Conservation (phyloP, 2,797 vertebrate species). For the Neosilurus hyrtlii region DNA sequence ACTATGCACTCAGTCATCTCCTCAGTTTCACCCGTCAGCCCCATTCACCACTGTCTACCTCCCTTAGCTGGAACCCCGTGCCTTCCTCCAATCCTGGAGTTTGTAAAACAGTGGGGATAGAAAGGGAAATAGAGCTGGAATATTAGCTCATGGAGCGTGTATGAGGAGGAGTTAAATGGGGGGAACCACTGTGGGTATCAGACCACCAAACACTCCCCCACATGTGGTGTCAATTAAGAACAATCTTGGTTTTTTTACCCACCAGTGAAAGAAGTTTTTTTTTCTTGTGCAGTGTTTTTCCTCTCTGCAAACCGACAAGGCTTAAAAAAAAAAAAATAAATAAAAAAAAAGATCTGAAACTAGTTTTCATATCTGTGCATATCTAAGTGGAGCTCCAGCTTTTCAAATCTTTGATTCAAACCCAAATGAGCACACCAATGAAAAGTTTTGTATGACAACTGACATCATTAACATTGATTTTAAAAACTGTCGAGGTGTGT, state of each 20-base stretch:
- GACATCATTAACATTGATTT: not conserved
- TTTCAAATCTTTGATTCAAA: conserved; percentile 26
- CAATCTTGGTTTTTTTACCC: conserved; percentile 82
- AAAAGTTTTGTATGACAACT: conserved; percentile 5
- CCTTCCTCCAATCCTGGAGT: conserved; percentile 65
- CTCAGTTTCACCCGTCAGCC: conserved; percentile 43
- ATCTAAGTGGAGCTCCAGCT: conserved; percentile 39
- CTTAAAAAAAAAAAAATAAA: conserved; percentile 34
- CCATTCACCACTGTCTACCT: conserved; percentile 44
- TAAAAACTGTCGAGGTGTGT: not conserved
- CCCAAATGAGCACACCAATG: conserved; percentile 41
- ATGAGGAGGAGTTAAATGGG: conserved; percentile 59
- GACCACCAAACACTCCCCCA: conserved; percentile 78
- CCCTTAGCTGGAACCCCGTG: conserved; percentile 64
- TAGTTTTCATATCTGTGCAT: conserved; percentile 60
- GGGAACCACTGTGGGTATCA: conserved; percentile 71
- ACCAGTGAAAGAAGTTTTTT: conserved; percentile 74
- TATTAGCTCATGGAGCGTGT: conserved; percentile 73
- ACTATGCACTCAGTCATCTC: conserved; percentile 72
- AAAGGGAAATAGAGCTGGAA: conserved; percentile 66
- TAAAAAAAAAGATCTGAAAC: conserved; percentile 46
- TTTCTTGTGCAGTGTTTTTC: conserved; percentile 62
- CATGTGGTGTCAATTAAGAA: conserved; percentile 86
- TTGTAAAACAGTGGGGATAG: conserved; percentile 51
- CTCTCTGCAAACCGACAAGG: conserved; percentile 63